Evolutionary conservation across 2,888 invertebrate species (phyloP), one percentile per base, ranked within the genome.

Genomic region (Nymphalis c-album): DNA sequence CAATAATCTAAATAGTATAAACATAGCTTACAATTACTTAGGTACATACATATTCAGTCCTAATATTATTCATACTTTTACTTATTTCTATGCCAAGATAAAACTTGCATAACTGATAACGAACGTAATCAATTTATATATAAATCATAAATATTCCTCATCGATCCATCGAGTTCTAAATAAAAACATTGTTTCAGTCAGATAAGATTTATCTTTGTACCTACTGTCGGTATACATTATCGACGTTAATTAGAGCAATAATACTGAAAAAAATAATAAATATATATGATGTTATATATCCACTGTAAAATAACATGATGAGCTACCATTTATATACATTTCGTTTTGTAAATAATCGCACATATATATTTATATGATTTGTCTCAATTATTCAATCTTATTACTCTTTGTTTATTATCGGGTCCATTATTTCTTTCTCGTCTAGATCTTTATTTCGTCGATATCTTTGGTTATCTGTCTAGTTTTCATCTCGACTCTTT

Each of bases 201-300:
- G 70, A 67, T 70, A 67, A 72, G 62, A 70, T 66, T 50, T 60
- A 68, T 60, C 58, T 35, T 31, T 60, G 47, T 61, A 50, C 51
- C 46, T 60, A 64, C 55, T 18, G 17, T 6, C 16, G 26, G 31
- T 47, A 18, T 10, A 53, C 18, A 53, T 55, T 55, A 55, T 55
- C 55, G 20, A 16, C 7, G 20, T 50, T 60, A 50, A 60, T 60
- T 60, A 60, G 26, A 48, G 47, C 31, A 50, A 50, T 61, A 61
- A 61, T 61, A 61, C 65, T 65, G 65, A 65, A 45, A 60, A 22
- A 55, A 20, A 35, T n/a, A n/a, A 31, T 55, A 55, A 55, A 55
- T 55, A 20, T 55, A 20, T 20, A 6, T 40, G 13, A 20, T 16
- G 59, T 59, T 17, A 13, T 10, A 26, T 51, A 51, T 51, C 51